Conservation (phyloP, 1,140 invertebrate species). For the Diorhabda carinulata region DNA sequence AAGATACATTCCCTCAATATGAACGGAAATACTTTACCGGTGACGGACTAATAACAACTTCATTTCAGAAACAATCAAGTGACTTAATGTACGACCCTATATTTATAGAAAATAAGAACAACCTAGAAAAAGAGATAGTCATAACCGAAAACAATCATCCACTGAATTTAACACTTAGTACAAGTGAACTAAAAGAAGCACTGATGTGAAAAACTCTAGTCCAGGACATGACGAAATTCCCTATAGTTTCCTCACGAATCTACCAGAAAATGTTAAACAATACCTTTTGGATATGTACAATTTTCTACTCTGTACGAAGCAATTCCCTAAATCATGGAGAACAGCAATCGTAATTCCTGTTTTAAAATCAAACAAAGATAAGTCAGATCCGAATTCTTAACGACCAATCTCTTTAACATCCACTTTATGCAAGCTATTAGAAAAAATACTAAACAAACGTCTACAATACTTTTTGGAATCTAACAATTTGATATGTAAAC, state of each 20-base stretch:
- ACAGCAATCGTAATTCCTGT: constrained; percentile 10
- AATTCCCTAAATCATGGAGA: too few relatives aligned
- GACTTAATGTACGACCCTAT: too few relatives aligned
- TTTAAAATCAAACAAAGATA: constrained; percentile 22
- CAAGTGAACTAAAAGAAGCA: not conserved
- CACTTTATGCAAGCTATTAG: constrained; percentile 23
- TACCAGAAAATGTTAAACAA: not conserved
- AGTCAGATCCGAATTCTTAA: constrained; percentile 21
- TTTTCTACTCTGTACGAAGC: too few relatives aligned
- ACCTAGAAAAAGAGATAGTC: too few relatives aligned
- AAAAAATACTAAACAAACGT: constrained; percentile 25
- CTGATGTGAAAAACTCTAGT: constrained; percentile 5
- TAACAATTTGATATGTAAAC: constrained; percentile 11
- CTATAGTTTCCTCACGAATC: not conserved
- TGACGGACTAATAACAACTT: too few relatives aligned
- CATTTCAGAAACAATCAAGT: too few relatives aligned
- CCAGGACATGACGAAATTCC: constrained; percentile 5
- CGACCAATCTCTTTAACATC: constrained; percentile 25
- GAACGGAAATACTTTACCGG: too few relatives aligned
- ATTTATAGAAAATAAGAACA: too few relatives aligned
- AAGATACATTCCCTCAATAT: too few relatives aligned
- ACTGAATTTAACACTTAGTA: too few relatives aligned
- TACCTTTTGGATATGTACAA: not conserved
- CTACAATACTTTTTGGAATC: constrained; percentile 19
- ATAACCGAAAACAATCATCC: too few relatives aligned